These are phyloP conservation scores for Nomia melanderi DNA, from an alignment of 1,140 invertebrate species.

Conservation along the genomic window DNA sequence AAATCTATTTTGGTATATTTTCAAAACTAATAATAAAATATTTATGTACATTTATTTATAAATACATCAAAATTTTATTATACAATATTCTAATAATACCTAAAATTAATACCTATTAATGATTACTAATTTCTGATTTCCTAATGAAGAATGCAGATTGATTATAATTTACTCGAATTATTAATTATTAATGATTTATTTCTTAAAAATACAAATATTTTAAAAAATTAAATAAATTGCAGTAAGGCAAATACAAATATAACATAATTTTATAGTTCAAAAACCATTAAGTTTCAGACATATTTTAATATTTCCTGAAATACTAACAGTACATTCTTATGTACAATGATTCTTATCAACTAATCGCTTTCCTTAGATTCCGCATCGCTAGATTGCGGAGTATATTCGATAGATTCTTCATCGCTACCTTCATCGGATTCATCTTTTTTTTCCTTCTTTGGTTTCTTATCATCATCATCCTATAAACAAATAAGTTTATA, in stretches of 20 bases:
- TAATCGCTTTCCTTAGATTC: constrained; percentile 77
- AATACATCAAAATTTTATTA: not conserved
- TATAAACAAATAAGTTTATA: constrained; percentile 28
- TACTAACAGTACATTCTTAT: not conserved
- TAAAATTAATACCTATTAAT: not conserved
- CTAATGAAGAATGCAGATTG: not conserved
- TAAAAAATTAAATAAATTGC: not conserved
- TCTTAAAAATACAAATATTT: not conserved
- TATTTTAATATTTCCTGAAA: constrained; percentile 3
- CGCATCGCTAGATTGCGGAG: constrained; percentile 78
- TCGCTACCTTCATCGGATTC: constrained; percentile 68
- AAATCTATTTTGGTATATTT: not conserved
- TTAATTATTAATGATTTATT: not conserved
- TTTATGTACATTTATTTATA: not conserved
- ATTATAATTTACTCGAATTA: not conserved
- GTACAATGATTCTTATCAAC: constrained; percentile 21
- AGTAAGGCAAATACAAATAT: not conserved
- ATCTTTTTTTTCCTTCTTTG: constrained; percentile 63
- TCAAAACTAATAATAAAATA: not conserved
- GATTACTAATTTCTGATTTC: not conserved
- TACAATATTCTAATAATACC: not conserved
- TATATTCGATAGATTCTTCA: constrained; percentile 75
- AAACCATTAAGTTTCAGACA: not conserved
- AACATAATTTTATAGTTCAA: no score
- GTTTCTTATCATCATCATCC: constrained; percentile 47